phyloP scores from a whole-genome alignment of 2,888 invertebrate species.

The Himalopsyche anomala region DNA sequence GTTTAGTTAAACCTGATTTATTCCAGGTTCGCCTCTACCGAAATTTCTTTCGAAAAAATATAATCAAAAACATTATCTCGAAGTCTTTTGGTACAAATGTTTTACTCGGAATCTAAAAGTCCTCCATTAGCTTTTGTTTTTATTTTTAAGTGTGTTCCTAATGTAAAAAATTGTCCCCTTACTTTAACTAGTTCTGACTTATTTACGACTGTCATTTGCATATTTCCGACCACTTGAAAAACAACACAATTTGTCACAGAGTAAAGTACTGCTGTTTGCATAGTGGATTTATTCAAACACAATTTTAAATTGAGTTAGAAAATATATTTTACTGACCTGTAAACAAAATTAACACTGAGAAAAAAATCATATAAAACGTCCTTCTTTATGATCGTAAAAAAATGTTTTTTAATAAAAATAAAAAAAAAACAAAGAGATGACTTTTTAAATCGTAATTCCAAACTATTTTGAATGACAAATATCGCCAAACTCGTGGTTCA shows the following conservation, averaged over 20 bases:
- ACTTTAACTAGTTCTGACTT: conserved; percentile 51
- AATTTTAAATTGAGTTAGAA: background rate
- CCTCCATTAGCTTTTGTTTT: conserved; percentile 33
- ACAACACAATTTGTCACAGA: conserved; percentile 53
- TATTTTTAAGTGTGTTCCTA: conserved; percentile 47
- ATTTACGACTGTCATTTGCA: conserved; percentile 61
- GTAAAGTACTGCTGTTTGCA: background rate
- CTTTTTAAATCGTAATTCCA: too few relatives aligned
- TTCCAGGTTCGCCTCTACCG: background rate
- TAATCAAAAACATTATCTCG: conserved; percentile 4
- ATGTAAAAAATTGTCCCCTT: conserved; percentile 50
- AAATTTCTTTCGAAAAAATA: conserved; percentile 6
- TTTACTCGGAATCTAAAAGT: conserved; percentile 16
- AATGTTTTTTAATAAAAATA: too few relatives aligned
- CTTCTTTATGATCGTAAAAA: too few relatives aligned
- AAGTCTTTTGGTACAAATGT: conserved; percentile 14
- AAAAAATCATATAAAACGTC: too few relatives aligned
- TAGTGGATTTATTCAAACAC: conserved; percentile 24
- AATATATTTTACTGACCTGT: background rate
- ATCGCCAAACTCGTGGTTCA: too few relatives aligned
- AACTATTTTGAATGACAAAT: too few relatives aligned
- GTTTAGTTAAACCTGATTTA: conserved; percentile 26
- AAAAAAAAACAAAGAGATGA: too few relatives aligned
- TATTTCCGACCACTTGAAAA: conserved; percentile 54
- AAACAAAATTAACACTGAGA: too few relatives aligned